Conservation (phyloP, 2,888 invertebrate genomes). For the Entomobrya proxima region DNA sequence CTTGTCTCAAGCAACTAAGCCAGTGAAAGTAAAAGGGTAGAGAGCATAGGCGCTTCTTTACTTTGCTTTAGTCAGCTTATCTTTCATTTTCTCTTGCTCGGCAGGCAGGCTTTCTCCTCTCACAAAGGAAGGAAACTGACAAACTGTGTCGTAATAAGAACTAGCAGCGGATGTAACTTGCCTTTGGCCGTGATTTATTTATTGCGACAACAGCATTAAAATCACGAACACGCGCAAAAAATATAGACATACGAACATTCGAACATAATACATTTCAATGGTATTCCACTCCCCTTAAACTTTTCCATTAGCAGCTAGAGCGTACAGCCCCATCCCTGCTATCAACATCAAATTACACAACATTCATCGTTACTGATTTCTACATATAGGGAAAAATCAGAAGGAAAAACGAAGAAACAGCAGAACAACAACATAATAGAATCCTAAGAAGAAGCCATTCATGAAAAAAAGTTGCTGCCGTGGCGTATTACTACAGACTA, state of each 20-base stretch:
- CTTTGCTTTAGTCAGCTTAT: too few species aligned
- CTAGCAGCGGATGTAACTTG: not conserved
- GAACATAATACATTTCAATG: not conserved
- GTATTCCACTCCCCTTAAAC: not conserved
- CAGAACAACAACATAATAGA: not conserved
- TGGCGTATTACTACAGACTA: too few species aligned
- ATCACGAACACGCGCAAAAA: not conserved
- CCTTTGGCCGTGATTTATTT: constrained; percentile 30
- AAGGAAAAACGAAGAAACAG: not conserved
- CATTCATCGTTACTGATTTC: not conserved
- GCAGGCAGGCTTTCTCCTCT: too few species aligned
- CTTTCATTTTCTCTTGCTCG: too few species aligned
- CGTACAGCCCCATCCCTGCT: too few species aligned
- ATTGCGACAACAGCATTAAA: not conserved
- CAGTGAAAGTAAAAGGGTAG: constrained; percentile 5
- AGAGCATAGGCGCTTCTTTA: too few species aligned
- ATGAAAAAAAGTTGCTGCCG: not conserved
- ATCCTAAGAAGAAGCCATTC: not conserved
- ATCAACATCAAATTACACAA: not conserved
- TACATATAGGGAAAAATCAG: not conserved
- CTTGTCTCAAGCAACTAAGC: not conserved
- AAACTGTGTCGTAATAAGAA: too few species aligned
- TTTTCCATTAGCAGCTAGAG: not conserved
- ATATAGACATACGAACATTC: not conserved
- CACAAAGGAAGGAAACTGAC: too few species aligned